phyloP scores from a whole-genome alignment of 2,888 invertebrate species.

The Girardia tigrina region DNA sequence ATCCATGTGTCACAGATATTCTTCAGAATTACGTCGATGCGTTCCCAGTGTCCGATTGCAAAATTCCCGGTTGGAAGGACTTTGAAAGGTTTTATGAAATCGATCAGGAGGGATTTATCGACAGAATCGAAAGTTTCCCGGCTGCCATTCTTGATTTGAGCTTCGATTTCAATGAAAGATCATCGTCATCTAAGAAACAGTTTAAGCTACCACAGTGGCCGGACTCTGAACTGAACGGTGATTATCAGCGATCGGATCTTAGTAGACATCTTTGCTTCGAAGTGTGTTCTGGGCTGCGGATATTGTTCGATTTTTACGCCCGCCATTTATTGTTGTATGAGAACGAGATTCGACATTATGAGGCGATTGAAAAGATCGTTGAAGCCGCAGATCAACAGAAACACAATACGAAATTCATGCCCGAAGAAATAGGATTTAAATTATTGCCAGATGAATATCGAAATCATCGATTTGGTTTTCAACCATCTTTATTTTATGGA shows the following conservation, averaged over 20 bases:
- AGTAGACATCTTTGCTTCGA: constrained; percentile 17
- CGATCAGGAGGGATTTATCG: constrained; percentile 1
- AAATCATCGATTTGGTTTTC: neutral
- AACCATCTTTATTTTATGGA: neutral
- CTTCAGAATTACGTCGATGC: neutral
- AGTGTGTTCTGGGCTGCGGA: constrained; percentile 5
- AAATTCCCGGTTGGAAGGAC: neutral
- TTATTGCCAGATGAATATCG: neutral
- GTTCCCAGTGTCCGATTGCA: neutral
- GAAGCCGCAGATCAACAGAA: neutral
- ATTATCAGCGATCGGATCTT: neutral
- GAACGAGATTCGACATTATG: neutral
- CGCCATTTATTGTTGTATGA: neutral
- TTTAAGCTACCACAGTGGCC: neutral
- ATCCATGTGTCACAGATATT: neutral
- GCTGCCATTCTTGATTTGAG: constrained; percentile 6
- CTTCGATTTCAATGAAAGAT: constrained; percentile 1
- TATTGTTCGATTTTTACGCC: constrained; percentile 8
- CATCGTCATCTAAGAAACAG: neutral
- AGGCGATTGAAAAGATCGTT: neutral
- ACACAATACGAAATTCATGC: neutral
- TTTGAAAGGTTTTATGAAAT: constrained; percentile 3
- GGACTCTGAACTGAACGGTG: neutral
- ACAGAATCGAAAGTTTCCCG: neutral
- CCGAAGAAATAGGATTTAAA: neutral